phyloP scores from a whole-genome alignment of 2,113 vertebrate genomes.

The Ranitomeya imitator region DNA sequence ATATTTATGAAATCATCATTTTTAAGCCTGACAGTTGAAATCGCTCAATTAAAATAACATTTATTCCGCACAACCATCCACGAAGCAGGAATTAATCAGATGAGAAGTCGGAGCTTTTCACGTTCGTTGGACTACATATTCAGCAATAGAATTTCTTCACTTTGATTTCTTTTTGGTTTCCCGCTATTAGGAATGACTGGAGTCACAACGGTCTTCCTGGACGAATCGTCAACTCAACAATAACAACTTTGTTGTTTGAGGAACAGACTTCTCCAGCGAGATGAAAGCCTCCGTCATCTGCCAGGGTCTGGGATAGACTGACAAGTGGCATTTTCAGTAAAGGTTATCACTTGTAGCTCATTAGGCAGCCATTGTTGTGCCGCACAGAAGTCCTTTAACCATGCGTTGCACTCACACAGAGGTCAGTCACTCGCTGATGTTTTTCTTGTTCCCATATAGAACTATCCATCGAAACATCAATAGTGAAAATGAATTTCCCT shows the following conservation, averaged over 20 bases:
- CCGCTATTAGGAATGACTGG: background rate
- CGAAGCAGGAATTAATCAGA: constrained; percentile 1
- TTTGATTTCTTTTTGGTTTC: constrained; percentile 32
- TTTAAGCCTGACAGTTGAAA: constrained; percentile 24
- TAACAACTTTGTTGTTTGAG: constrained; percentile 10
- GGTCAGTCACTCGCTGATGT: constrained; percentile 13
- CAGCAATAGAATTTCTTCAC: background rate
- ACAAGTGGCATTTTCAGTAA: constrained; percentile 55
- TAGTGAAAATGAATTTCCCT: background rate
- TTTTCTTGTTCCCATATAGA: background rate
- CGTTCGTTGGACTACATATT: background rate
- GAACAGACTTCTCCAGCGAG: background rate
- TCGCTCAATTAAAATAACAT: constrained; percentile 43
- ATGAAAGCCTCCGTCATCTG: constrained; percentile 31
- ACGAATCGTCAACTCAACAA: background rate
- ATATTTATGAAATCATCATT: constrained; percentile 43
- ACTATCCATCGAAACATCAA: background rate
- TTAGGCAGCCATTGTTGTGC: constrained; percentile 14
- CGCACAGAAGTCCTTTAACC: background rate
- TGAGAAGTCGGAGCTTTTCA: background rate
- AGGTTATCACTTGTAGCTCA: constrained; percentile 53
- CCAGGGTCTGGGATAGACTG: constrained; percentile 15
- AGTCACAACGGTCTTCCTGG: background rate
- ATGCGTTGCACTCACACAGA: background rate
- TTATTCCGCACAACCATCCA: constrained; percentile 18